Conservation (phyloP, 2,888 invertebrate species). For the Folsomia candida region DNA sequence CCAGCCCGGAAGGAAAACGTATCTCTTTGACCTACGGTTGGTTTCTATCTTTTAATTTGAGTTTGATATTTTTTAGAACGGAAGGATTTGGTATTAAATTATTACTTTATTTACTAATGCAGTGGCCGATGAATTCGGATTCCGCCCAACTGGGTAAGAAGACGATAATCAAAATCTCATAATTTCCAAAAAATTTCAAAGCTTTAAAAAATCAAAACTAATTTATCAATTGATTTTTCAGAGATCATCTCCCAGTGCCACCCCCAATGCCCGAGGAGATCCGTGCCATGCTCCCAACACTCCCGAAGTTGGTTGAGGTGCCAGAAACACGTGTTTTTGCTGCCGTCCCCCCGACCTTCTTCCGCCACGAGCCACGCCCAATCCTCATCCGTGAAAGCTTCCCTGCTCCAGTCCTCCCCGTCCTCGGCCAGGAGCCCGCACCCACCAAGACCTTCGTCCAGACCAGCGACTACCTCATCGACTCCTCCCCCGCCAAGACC, state of each 20-base stretch:
- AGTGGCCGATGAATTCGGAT: slow-evolving; percentile 10
- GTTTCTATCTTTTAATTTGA: too few species aligned
- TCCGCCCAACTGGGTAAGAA: slow-evolving; percentile 1
- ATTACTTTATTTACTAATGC: too few species aligned
- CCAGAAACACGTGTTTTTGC: background rate
- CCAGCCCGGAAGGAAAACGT: slow-evolving; percentile 1
- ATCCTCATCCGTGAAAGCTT: background rate
- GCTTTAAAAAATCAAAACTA: too few species aligned
- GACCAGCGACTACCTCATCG: background rate
- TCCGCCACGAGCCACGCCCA: too few species aligned
- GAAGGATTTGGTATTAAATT: too few species aligned
- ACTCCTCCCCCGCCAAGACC: slow-evolving; percentile 9
- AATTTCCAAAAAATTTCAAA: too few species aligned
- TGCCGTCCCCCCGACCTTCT: background rate
- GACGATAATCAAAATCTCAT: too few species aligned
- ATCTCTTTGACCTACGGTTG: slow-evolving; percentile 4
- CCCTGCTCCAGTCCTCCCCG: background rate
- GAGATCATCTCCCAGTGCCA: background rate
- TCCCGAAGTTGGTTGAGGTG: background rate
- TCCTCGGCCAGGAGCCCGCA: background rate
- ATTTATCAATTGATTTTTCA: too few species aligned
- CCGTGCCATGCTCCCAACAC: background rate
- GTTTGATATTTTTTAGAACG: too few species aligned
- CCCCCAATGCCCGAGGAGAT: slow-evolving; percentile 14
- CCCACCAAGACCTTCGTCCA: slow-evolving; percentile 1